Evolutionary conservation across 1,140 invertebrate genomes (phyloP), one percentile per base, ranked within the genome.

Genomic region (Drosophila tristis): DNA sequence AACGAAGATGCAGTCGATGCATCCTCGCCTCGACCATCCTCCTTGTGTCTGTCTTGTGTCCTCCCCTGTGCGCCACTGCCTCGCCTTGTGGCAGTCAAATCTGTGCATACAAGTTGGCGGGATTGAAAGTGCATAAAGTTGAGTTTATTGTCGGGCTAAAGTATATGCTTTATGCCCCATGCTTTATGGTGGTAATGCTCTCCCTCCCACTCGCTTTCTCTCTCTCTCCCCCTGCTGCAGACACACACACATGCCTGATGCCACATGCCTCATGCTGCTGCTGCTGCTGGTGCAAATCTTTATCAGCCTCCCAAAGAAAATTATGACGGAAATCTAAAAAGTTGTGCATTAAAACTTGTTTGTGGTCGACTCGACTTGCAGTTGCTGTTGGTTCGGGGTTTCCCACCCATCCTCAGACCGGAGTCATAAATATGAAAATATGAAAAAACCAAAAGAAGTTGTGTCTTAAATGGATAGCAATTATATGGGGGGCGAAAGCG

Each of bases 281-380:
- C 35, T 59, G 53, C 60, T 16, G 16, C 16, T 16, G 16, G 0
- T 16, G 75, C 13, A 71, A 87, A 82, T 82, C 78, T 89, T 89
- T 82, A 86, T 87, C 78, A 73, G 74, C 45, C 82, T 50, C 48
- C 71, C 78, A 70, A 89, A 89, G 74, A 80, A 78, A 87, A 89
- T 87, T 87, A 82, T 87, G 82, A 89, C 84, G 82, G 82, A 87
- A 87, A 87, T 87, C 84, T 87, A 87, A 87, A 87, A 87, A 87
- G 82, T 87, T 87, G 79, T 87, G 84, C 78, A 82, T 87, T 89
- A 87, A 89, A 87, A 87, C 81, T 85, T 85, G 82, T 74, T 86
- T 85, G 81, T 74, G 81, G 81, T 87, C 58, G 73, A 59, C 56
- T 64, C 31, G 43, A 15, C 25, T 45, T 68, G 54, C 44, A 50